Evolutionary conservation across 2,113 vertebrate genomes (phyloP), one percentile per base, ranked within the genome.

Genomic region (Chrysemys picta): DNA sequence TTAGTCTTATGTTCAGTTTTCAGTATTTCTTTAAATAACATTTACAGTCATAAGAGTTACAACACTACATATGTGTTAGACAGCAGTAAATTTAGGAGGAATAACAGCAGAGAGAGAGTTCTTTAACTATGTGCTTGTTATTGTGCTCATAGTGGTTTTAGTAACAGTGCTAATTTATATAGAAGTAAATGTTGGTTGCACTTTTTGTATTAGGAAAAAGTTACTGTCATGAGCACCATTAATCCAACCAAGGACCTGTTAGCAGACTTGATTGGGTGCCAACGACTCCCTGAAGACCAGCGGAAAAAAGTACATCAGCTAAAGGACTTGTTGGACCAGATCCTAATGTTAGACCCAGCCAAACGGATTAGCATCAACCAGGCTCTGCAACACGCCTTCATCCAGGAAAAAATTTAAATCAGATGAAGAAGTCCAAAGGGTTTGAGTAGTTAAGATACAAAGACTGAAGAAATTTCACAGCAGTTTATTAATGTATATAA

Each of bases 301-400:
- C 99, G 99, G 96, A 99, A 99, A 98, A 99, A 99, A 98, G 99
- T 99, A n/a, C 99, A 99, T 98, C 99, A 99, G 97, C 98, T 99
- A 80, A 99, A 99, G 98, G 99, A 99, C 99, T 99, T 99, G 96
- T 98, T 99, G 97, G 99, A 99, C 95, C 98, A 99, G 98, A 99
- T 99, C 50, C 98, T 99, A 94, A 99, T 99, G 99, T 98, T 99
- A 98, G 99, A 99, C 98, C 99, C 99, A 7, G 99, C 99, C 97
- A 99, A 99, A 96, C 98, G 99, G 97, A 99, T 99, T 98, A 99
- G 98, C 99, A 99, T 99, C 98, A 99, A 99, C 98, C 99, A 99
- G 99, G 99, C 99, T 93, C 99, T 99, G 93, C 99, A 99, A 98
- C 99, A 99, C 76, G 99, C 99, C 89, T 99, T 99, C 97, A 99